Evolutionary conservation across 2,113 vertebrate genomes (phyloP).

Genomic region (Monopterus albus): DNA sequence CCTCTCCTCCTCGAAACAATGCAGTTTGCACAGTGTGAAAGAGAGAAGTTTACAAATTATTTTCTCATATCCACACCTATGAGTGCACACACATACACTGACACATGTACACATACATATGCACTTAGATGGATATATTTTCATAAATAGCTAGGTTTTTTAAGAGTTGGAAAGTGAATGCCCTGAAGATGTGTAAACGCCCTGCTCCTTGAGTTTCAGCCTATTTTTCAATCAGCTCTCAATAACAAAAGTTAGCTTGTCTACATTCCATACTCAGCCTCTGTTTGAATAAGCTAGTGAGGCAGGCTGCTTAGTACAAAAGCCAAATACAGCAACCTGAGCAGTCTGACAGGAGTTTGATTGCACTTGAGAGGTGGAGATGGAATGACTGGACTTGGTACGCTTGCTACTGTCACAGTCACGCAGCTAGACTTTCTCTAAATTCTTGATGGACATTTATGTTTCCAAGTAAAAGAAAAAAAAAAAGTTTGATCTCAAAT

Average conservation of each 20-base stretch:
- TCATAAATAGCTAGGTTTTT: constrained; percentile 72
- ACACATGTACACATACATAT: constrained; percentile 26
- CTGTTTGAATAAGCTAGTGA: constrained; percentile 67
- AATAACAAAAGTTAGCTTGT: constrained; percentile 50
- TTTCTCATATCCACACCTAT: constrained; percentile 82
- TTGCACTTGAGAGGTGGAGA: constrained; percentile 62
- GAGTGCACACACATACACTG: constrained; percentile 12
- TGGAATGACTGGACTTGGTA: constrained; percentile 39
- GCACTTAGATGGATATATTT: constrained; percentile 75
- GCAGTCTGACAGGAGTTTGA: constrained; percentile 38
- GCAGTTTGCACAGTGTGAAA: constrained; percentile 91
- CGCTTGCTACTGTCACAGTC: constrained; percentile 59
- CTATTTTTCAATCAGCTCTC: constrained; percentile 47
- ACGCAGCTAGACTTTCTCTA: constrained; percentile 51
- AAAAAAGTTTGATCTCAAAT: constrained; percentile 40
- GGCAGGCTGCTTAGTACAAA: constrained; percentile 51
- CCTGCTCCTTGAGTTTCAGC: constrained; percentile 33
- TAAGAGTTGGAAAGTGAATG: constrained; percentile 65
- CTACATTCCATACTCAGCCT: constrained; percentile 53
- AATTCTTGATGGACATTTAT: constrained; percentile 61
- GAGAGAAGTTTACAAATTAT: constrained; percentile 91
- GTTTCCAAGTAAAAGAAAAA: constrained; percentile 51
- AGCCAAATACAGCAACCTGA: constrained; percentile 48
- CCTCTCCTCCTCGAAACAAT: constrained; percentile 80
- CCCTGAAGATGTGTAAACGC: constrained; percentile 44